Conservation (phyloP, 2,113 vertebrate genomes). For the Rhinolophus sinicus region DNA sequence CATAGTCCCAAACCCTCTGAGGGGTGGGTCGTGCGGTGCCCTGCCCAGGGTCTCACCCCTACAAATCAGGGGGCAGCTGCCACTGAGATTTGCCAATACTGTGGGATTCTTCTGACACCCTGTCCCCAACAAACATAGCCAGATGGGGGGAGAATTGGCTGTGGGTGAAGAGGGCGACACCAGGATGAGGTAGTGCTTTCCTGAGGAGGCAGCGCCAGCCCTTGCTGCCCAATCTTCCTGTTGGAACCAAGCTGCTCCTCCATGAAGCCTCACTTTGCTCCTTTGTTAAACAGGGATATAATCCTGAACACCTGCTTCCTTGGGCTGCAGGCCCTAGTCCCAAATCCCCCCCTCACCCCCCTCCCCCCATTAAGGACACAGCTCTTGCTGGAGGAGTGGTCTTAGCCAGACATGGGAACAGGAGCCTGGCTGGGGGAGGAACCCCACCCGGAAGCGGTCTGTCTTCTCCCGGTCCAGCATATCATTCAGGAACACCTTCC, state of each 20-base stretch:
- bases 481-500: constrained; percentile 92
- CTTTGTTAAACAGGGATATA: neutral
- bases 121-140: rapidly evolving
- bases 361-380: too few species aligned
- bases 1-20: neutral
- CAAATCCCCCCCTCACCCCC: neutral
- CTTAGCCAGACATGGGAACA: neutral
- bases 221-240: neutral
- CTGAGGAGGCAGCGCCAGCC: neutral
- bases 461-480: constrained; percentile 94
- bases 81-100: rapidly evolving
- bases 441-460: constrained; percentile 90
- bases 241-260: neutral
- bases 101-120: neutral
- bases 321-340: neutral
- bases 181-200: rapidly evolving
- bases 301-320: neutral
- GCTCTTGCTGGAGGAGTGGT: neutral
- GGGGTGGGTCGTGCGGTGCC: neutral
- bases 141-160: neutral
- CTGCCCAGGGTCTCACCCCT: too few species aligned
- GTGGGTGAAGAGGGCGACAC: neutral
- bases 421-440: too few species aligned
- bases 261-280: rapidly evolving
- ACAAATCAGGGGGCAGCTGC: too few species aligned